These are phyloP conservation scores for Silvanus unidentatus DNA, from an alignment of 2,888 invertebrate species.

Conservation along the genomic window DNA sequence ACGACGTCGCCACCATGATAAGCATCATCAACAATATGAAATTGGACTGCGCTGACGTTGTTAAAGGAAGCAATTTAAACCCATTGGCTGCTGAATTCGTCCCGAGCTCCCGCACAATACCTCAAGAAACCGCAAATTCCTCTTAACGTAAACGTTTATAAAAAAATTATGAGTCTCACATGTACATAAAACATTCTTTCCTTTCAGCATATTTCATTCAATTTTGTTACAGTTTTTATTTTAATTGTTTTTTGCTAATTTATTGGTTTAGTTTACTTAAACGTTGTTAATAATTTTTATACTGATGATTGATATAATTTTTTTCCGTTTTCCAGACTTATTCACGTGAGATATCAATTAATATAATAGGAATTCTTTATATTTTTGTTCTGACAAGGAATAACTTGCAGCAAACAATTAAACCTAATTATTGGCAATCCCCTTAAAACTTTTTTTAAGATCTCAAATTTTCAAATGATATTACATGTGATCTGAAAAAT, in stretches of 20 bases:
- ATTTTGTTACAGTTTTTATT: constrained; percentile 1
- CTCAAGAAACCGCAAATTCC: constrained; percentile 1
- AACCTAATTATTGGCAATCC: no score
- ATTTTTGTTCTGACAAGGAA: not conserved
- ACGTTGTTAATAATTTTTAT: not conserved
- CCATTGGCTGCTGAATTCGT: constrained; percentile 83
- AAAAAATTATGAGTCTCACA: constrained; percentile 6
- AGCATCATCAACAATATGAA: constrained; percentile 40
- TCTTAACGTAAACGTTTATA: constrained; percentile 1
- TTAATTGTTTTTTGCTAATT: not conserved
- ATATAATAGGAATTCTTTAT: not conserved
- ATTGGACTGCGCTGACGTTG: constrained; percentile 34
- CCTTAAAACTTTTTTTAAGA: not conserved
- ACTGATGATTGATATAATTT: no score
- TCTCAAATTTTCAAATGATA: constrained; percentile 11
- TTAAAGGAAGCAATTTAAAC: constrained; percentile 68
- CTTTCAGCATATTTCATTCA: not conserved
- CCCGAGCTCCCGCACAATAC: constrained; percentile 44
- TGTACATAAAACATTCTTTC: constrained; percentile 6
- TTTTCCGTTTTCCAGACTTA: no score
- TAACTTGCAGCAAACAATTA: not conserved
- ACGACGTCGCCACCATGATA: constrained; percentile 31
- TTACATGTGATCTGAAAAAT: constrained; percentile 2
- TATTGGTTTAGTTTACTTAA: constrained; percentile 6
- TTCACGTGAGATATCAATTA: no score